These are phyloP conservation scores for Leiothrix lutea DNA, from an alignment of 2,113 vertebrate genomes.

Conservation along the genomic window DNA sequence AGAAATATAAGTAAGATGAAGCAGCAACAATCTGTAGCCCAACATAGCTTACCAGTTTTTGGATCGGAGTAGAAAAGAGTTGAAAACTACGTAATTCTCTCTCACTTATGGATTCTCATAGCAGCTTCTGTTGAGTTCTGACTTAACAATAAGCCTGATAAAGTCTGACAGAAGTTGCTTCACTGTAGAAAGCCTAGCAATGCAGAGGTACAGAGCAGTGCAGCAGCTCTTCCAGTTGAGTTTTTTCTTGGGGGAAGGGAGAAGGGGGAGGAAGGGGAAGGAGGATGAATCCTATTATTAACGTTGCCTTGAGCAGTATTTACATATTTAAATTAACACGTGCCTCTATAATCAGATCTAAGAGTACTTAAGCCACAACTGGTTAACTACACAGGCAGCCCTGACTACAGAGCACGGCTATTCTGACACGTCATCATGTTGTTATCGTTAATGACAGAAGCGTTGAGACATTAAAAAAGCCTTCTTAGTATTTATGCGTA, in stretches of 20 bases:
- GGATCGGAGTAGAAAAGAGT: neutral
- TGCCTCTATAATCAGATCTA: conserved; percentile 16
- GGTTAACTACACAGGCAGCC: neutral
- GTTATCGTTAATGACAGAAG: neutral
- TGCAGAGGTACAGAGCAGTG: conserved; percentile 25
- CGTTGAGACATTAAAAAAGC: neutral
- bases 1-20: neutral
- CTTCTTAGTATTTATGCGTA: neutral
- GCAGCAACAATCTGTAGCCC: neutral
- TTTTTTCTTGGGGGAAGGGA: neutral
- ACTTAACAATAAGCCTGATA: conserved; percentile 30
- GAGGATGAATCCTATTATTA: conserved; percentile 50
- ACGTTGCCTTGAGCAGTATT: conserved; percentile 31
- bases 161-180: conserved; percentile 42
- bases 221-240: conserved; percentile 6
- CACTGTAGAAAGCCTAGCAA: conserved; percentile 46
- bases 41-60: neutral
- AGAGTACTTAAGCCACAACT: neutral
- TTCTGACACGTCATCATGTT: neutral
- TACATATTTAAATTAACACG: conserved; percentile 29
- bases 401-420: neutral
- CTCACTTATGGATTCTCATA: conserved; percentile 24
- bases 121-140: conserved; percentile 38
- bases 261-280: neutral
- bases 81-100: conserved; percentile 40